phyloP scores from a whole-genome alignment of 2,888 invertebrate species.

The Synanthedon formicaeformis region DNA sequence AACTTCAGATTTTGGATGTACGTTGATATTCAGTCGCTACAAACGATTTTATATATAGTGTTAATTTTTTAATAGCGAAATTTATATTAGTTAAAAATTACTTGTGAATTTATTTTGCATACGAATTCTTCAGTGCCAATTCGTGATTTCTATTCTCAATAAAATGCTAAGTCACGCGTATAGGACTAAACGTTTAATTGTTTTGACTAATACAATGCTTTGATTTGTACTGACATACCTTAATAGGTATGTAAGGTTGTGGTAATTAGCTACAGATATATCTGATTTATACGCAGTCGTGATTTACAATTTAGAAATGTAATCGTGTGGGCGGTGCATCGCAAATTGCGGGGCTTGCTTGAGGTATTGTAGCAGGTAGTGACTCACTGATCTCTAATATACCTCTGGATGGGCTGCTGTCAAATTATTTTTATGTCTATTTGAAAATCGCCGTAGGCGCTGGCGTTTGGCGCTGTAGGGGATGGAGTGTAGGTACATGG shows the following conservation, averaged over 20 bases:
- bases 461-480: too few relatives aligned
- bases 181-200: not conserved
- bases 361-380: slow-evolving; percentile 9
- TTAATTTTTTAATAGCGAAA: too few relatives aligned
- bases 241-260: not conserved
- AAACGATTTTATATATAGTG: too few relatives aligned
- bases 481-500: too few relatives aligned
- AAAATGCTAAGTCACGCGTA: not conserved
- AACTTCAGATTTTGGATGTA: too few relatives aligned
- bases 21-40: too few relatives aligned
- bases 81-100: too few relatives aligned
- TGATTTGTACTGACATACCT: not conserved
- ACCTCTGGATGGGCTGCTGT: too few relatives aligned
- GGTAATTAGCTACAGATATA: not conserved
- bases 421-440: too few relatives aligned
- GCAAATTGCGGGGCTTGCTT: slow-evolving; percentile 3
- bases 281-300: not conserved
- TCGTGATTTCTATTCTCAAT: not conserved
- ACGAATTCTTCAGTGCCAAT: not conserved
- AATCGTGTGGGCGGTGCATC: slow-evolving; percentile 1
- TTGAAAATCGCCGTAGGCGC: too few relatives aligned
- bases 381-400: too few relatives aligned
- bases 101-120: too few relatives aligned
- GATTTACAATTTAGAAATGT: slow-evolving; percentile 1
- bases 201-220: not conserved